These are phyloP conservation scores for Hypothenemus hampei DNA, from an alignment of 1,140 invertebrate species.

Conservation along the genomic window DNA sequence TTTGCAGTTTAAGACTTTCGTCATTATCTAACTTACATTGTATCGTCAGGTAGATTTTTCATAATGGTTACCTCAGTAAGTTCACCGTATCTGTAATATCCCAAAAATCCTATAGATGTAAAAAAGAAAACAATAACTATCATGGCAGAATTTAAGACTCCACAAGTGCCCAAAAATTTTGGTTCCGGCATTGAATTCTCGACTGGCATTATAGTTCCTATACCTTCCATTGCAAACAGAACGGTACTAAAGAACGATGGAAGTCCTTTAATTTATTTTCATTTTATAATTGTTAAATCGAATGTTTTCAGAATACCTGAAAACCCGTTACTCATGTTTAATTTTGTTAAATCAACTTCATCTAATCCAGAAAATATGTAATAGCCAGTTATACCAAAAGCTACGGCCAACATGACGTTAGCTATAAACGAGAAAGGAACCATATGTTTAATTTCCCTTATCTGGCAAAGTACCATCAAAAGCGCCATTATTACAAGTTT, in stretches of 20 bases:
- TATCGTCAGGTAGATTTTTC: conserved; percentile 29
- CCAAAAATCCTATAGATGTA: conserved; percentile 73
- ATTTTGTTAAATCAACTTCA: conserved; percentile 29
- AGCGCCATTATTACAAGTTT: conserved; percentile 56
- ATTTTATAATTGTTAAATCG: background rate
- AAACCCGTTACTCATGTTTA: conserved; percentile 24
- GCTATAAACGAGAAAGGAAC: conserved; percentile 71
- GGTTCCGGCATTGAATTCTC: conserved; percentile 78
- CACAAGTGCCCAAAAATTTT: conserved; percentile 72
- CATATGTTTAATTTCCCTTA: conserved; percentile 65
- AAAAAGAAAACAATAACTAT: conserved; percentile 66
- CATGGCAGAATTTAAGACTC: conserved; percentile 81
- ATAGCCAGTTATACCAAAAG: conserved; percentile 65
- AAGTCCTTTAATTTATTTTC: conserved; percentile 12
- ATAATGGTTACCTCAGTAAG: conserved; percentile 28
- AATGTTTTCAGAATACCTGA: conserved; percentile 5
- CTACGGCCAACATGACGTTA: conserved; percentile 61
- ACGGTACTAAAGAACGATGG: conserved; percentile 62
- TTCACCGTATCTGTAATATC: conserved; percentile 56
- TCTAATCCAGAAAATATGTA: conserved; percentile 61
- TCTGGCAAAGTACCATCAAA: conserved; percentile 57
- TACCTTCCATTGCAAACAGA: conserved; percentile 71
- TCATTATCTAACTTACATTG: conserved; percentile 16
- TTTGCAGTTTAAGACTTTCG: background rate
- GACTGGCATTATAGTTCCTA: conserved; percentile 79